A percentile compares a stretch with the other conserved stretches of the same genome.
These are phyloP conservation scores for Idris sp. DNA, from an alignment of 1,140 invertebrate species.

Conservation along the genomic window DNA sequence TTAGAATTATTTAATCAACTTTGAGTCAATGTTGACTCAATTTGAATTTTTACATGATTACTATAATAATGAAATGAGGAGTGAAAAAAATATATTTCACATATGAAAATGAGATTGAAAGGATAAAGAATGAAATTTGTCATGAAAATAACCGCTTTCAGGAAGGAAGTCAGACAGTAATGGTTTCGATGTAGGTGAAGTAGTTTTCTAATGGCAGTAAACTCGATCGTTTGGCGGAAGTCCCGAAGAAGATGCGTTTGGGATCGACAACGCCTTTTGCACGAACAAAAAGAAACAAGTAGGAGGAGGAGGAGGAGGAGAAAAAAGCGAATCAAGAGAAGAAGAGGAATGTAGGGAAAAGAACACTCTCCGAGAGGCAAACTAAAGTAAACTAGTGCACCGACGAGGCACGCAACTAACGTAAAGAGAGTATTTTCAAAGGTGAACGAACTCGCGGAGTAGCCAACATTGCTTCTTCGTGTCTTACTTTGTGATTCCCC, in stretches of 20 bases:
- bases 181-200: conserved; percentile 72
- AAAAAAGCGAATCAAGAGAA: conserved; percentile 47
- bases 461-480: conserved; percentile 67
- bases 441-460: conserved; percentile 73
- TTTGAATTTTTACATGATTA: too few species aligned
- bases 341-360: conserved; percentile 60
- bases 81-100: too few species aligned
- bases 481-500: conserved; percentile 69
- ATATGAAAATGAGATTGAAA: too few species aligned
- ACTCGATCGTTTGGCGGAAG: conserved; percentile 60
- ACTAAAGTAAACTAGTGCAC: conserved; percentile 78
- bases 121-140: too few species aligned
- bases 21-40: too few species aligned
- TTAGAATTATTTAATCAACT: too few species aligned
- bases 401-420: conserved; percentile 73
- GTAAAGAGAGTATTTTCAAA: conserved; percentile 76
- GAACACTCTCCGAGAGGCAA: conserved; percentile 61
- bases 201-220: conserved; percentile 70
- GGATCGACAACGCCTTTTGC: conserved; percentile 50
- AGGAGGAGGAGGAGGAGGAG: conserved; percentile 23
- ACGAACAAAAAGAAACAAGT: conserved; percentile 23
- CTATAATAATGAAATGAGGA: too few species aligned
- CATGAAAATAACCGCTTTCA: conserved; percentile 51
- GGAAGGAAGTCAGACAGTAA: conserved; percentile 62
- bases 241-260: conserved; percentile 55